Evolutionary conservation across 2,113 vertebrate species (phyloP).

Genomic region (Oreamnos americanus): DNA sequence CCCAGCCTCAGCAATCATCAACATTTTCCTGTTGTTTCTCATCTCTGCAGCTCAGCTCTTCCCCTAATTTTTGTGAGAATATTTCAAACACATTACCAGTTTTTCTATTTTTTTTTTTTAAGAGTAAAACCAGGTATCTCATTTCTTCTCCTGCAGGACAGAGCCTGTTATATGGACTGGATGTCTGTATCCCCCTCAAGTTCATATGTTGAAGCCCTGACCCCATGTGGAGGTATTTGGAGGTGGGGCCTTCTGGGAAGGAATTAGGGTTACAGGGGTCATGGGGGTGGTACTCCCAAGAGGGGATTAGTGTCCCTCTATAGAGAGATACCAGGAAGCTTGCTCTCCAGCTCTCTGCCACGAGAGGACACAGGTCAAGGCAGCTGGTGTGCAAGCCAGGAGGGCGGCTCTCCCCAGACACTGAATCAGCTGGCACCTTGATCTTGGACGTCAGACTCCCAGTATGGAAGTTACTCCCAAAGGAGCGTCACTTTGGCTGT

Average conservation of each 20-base stretch:
- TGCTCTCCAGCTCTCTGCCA: neutral
- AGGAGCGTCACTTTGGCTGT: neutral
- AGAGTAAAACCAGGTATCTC: neutral
- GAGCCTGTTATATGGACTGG: neutral
- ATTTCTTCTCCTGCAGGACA: neutral
- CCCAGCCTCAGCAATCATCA: too few relatives aligned
- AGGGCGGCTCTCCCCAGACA: rapidly evolving
- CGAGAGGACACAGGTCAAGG: neutral
- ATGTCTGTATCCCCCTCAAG: neutral
- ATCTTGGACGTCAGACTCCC: neutral
- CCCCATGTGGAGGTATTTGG: neutral
- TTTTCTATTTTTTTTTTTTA: neutral
- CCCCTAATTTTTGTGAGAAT: neutral
- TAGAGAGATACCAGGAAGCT: neutral
- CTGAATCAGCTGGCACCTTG: rapidly evolving
- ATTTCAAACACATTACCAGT: neutral
- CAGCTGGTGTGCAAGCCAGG: neutral
- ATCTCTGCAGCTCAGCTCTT: neutral
- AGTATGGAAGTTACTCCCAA: neutral
- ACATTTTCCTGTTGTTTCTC: neutral
- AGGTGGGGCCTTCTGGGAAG: neutral
- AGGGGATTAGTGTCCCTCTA: neutral
- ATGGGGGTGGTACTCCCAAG: neutral
- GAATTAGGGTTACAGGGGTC: neutral
- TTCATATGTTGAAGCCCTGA: neutral